These are phyloP conservation scores for Myrmecobius fasciatus DNA, from an alignment of 2,113 vertebrate species.

Conservation along the genomic window DNA sequence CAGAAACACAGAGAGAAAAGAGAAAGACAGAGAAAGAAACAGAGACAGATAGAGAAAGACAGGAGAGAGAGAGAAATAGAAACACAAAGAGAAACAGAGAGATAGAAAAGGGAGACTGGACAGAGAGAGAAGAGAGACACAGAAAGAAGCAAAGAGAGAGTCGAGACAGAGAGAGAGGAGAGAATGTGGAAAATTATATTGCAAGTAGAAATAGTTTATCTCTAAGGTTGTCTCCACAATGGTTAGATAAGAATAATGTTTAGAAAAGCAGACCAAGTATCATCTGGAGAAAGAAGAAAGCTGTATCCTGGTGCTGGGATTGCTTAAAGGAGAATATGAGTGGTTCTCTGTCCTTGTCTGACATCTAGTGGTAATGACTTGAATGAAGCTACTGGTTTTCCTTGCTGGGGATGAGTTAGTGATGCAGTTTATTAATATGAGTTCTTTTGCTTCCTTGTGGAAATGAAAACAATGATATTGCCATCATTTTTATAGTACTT, in stretches of 20 bases:
- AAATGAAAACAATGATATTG: neutral
- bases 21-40: too few species aligned
- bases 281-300: neutral
- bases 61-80: too few species aligned
- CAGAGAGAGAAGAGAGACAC: too few species aligned
- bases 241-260: neutral
- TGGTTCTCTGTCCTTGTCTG: slow-evolving; percentile 29
- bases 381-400: neutral
- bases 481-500: neutral
- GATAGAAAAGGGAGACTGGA: too few species aligned
- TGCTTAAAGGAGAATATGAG: neutral
- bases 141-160: too few species aligned
- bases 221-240: neutral
- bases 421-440: neutral
- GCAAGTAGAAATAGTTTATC: too few species aligned
- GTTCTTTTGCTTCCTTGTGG: neutral
- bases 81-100: too few species aligned
- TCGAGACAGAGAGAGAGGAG: too few species aligned
- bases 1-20: too few species aligned
- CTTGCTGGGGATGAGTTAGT: neutral
- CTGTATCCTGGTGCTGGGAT: neutral
- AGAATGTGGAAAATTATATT: too few species aligned
- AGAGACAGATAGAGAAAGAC: too few species aligned
- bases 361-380: slow-evolving; percentile 73
- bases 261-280: neutral